These are phyloP conservation scores for Chrysoperla carnea DNA, from an alignment of 1,140 invertebrate species.

Conservation along the genomic window DNA sequence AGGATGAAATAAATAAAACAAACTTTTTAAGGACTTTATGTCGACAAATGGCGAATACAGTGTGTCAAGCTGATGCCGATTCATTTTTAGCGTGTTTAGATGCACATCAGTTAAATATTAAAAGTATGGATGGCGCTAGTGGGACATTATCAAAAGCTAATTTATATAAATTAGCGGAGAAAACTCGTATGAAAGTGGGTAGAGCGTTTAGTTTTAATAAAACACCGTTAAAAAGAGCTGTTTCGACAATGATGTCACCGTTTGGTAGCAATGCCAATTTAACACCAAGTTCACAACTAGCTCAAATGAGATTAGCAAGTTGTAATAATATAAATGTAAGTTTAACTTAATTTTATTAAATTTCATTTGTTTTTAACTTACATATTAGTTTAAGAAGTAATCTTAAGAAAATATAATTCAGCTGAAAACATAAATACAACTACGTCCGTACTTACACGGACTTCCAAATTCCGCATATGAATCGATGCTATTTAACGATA, in stretches of 20 bases:
- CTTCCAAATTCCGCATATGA: no score
- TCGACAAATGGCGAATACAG: conserved; percentile 73
- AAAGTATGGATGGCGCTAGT: conserved; percentile 63
- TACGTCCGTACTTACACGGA: no score
- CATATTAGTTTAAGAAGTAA: not conserved
- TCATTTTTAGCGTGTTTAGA: conserved; percentile 58
- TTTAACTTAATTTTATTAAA: conserved; percentile 9
- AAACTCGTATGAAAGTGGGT: conserved; percentile 74
- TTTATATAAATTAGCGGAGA: conserved; percentile 57
- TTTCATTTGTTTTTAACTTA: not conserved
- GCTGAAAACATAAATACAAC: no score
- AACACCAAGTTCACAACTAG: conserved; percentile 52
- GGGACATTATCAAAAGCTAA: conserved; percentile 67
- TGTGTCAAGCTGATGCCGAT: conserved; percentile 67
- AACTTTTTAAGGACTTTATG: conserved; percentile 66
- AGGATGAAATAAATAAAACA: conserved; percentile 62
- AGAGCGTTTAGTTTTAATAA: conserved; percentile 88
- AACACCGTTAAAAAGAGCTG: conserved; percentile 80
- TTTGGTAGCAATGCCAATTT: conserved; percentile 63
- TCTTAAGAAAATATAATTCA: not conserved
- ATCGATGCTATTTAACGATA: no score
- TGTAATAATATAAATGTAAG: conserved; percentile 72
- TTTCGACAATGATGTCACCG: conserved; percentile 88
- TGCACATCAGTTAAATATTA: conserved; percentile 64
- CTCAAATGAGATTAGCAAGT: conserved; percentile 65